Percentiles rank a stretch among this genome's conserved stretches.
Conservation (phyloP, 2,888 invertebrate genomes). For the Unio pictorum region DNA sequence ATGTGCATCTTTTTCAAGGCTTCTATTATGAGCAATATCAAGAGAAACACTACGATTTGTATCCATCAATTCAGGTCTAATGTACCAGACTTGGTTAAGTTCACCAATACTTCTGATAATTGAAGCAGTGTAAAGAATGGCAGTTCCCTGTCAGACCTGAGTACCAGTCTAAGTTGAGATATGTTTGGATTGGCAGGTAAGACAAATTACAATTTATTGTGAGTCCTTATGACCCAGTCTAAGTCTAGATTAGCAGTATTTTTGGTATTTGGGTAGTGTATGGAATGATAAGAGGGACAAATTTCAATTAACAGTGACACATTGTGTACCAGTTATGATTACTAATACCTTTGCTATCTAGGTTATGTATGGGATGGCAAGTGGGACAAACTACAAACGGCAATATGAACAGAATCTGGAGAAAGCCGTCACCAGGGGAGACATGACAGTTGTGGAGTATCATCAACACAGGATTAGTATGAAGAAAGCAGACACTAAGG, state of each 20-base stretch:
- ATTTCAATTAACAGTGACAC: conserved; percentile 80
- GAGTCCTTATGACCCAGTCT: no score
- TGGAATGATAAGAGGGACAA: conserved; percentile 90
- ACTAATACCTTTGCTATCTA: conserved; percentile 54
- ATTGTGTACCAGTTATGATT: background rate
- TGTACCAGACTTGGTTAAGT: no score
- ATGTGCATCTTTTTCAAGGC: no score
- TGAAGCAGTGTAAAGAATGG: conserved; percentile 88
- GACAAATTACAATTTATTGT: conserved; percentile 84
- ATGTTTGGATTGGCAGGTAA: conserved; percentile 92
- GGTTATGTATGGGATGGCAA: conserved; percentile 92
- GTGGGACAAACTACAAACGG: conserved; percentile 85
- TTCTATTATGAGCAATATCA: no score
- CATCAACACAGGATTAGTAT: conserved; percentile 86
- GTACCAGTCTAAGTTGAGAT: background rate
- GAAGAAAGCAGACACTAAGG: conserved; percentile 82
- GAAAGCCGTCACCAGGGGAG: conserved; percentile 86
- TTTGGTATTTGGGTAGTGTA: conserved; percentile 80
- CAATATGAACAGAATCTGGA: conserved; percentile 86
- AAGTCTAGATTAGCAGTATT: background rate
- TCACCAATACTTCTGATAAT: background rate
- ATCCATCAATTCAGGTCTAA: no score
- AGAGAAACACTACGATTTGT: no score
- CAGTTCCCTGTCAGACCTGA: conserved; percentile 77
- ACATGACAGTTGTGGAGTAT: conserved; percentile 88